These are phyloP conservation scores for Gnathochromis pfefferi DNA, from an alignment of 2,113 vertebrate genomes.

Conservation along the genomic window DNA sequence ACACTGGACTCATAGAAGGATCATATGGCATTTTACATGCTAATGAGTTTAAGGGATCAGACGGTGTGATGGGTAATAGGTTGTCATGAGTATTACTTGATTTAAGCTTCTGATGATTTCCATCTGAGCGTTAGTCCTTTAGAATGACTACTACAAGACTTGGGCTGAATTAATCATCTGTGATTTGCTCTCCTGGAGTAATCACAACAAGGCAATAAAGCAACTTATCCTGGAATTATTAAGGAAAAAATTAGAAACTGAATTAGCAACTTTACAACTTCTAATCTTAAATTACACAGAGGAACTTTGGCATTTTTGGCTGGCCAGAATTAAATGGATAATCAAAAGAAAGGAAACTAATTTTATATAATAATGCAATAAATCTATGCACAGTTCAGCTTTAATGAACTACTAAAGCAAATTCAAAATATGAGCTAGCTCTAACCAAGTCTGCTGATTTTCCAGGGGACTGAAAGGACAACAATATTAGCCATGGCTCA, in stretches of 20 bases:
- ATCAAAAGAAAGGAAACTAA: background rate
- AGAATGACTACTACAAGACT: background rate
- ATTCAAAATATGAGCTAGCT: background rate
- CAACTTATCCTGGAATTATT: background rate
- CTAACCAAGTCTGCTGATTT: background rate
- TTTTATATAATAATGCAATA: background rate
- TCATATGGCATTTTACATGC: background rate
- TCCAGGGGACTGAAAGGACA: background rate
- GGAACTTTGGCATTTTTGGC: background rate
- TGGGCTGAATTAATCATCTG: background rate
- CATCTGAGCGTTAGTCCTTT: background rate
- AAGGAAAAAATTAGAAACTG: background rate
- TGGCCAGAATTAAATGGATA: background rate
- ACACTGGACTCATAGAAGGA: background rate
- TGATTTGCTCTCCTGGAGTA: background rate
- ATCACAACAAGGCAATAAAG: background rate
- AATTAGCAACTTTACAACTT: background rate
- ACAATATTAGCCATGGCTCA: background rate
- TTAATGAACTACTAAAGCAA: background rate
- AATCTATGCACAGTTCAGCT: background rate
- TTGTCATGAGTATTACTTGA: background rate
- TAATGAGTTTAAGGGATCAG: slow-evolving; percentile 8
- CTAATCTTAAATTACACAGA: background rate
- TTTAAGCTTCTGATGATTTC: background rate
- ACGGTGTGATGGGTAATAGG: background rate